These are phyloP conservation scores for Cheilosia impressa DNA, from an alignment of 2,888 invertebrate species.

Conservation along the genomic window DNA sequence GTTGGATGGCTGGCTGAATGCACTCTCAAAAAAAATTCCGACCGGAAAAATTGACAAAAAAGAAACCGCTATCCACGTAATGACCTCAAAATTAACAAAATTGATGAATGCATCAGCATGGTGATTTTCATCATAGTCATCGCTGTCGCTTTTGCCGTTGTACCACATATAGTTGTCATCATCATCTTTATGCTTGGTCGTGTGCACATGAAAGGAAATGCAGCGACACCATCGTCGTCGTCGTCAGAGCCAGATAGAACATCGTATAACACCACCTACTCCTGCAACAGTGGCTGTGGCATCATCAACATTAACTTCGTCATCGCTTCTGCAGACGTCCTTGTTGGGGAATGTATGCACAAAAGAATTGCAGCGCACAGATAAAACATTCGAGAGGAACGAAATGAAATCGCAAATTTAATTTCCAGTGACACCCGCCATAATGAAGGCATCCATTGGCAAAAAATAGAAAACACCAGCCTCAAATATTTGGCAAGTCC, in stretches of 20 bases:
- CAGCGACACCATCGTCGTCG: constrained; percentile 23
- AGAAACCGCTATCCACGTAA: constrained; percentile 39
- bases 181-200: constrained; percentile 41
- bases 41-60: constrained; percentile 6
- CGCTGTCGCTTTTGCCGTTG: neutral
- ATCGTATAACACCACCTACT: neutral
- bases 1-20: constrained; percentile 5
- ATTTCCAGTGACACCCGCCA: constrained; percentile 40
- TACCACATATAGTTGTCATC: constrained; percentile 22
- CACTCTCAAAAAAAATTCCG: constrained; percentile 16
- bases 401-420: constrained; percentile 45
- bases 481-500: constrained; percentile 3
- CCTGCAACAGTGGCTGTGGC: neutral
- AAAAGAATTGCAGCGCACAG: constrained; percentile 19
- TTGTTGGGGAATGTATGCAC: constrained; percentile 7
- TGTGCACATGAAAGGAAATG: constrained; percentile 36
- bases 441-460: constrained; percentile 38
- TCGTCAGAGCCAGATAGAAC: constrained; percentile 6
- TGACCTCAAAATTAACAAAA: constrained; percentile 68
- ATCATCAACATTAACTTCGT: constrained; percentile 14
- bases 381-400: constrained; percentile 9
- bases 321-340: constrained; percentile 12
- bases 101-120: constrained; percentile 52
- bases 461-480: neutral
- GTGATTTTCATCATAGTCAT: constrained; percentile 38